Base-by-base conservation (phyloP, 1,140 invertebrate genomes). In the Drosophila pachea region DNA sequence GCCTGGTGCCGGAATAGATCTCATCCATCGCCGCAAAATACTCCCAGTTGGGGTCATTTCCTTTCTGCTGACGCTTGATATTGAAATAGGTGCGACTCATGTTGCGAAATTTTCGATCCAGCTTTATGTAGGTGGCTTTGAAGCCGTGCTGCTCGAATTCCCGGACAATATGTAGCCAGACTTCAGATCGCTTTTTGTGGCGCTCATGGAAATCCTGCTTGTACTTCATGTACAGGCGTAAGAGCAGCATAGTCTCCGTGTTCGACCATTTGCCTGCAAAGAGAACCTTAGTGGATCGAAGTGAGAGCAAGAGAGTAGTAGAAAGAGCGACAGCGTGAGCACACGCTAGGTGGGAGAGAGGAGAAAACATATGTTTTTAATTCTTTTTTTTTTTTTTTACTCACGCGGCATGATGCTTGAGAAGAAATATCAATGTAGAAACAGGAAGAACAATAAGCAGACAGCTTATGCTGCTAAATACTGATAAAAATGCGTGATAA, bases 21-120 rank as follows among this genome's bases (percentile, higher is more conserved):
- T 61, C 40, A 2, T 67, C 48, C 65, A 67, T 67, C 0, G 31
- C 5, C 9, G 35, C 7, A 38, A 16, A 63, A 14, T 48, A 68
- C 7, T 54, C 49, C 66, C 66, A 68, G n/a, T 49, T 68, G 0
- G 49, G 31, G 5, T 12, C 12, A 0, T 5, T 7, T 11, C 35
- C 11, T 0, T 11, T 31, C 4, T 54, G 62, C 5, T 35, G 35
- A 0, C 50, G 40, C 7, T 68, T 68, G 11, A 62, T 68, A 52
- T 55, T 53, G 29, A 45, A 53, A 31, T 61, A 68, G 7, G 66
- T 68, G n/a, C 66, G 66, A 29, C 47, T 62, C 59, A 68, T 62
- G 7, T 68, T 68, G 3, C 66, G 58, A 49, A 68, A 49, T 7
- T 68, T 68, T 6, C 66, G 11, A 48, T 68, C 66, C 42, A 62